phyloP scores from a whole-genome alignment of 2,797 vertebrate genomes.

The Helostoma temminkii region DNA sequence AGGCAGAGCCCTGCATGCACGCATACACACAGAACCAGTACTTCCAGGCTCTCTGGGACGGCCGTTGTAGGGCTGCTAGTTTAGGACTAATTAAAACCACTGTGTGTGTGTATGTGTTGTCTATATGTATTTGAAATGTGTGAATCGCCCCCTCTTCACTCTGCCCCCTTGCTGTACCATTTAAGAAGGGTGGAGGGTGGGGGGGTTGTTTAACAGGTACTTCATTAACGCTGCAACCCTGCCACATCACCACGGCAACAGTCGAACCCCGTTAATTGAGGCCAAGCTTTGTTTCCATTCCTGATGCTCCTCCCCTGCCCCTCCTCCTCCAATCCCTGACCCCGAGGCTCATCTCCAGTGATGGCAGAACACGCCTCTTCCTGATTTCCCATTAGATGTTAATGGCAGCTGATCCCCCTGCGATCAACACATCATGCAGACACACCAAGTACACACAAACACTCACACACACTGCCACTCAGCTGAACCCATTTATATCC shows the following conservation, averaged over 20 bases:
- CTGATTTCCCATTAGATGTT: conserved; percentile 85
- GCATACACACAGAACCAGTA: conserved; percentile 60
- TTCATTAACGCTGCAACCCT: conserved; percentile 85
- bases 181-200: conserved; percentile 52
- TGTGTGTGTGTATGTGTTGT: conserved; percentile 57
- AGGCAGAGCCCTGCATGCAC: conserved; percentile 67
- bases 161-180: conserved; percentile 74
- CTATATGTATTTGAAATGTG: conserved; percentile 67
- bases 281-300: conserved; percentile 84
- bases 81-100: conserved; percentile 87
- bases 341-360: conserved; percentile 74
- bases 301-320: conserved; percentile 74
- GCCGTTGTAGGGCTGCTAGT: conserved; percentile 78
- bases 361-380: conserved; percentile 81
- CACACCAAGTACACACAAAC: conserved; percentile 30
- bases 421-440: conserved; percentile 75
- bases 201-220: conserved; percentile 86
- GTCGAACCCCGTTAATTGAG: conserved; percentile 84
- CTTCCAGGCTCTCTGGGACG: conserved; percentile 77
- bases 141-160: conserved; percentile 61
- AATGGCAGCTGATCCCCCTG: conserved; percentile 82
- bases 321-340: conserved; percentile 81
- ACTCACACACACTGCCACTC: conserved; percentile 51
- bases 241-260: conserved; percentile 84
- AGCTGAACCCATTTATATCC: conserved; percentile 83